phyloP scores from a whole-genome alignment of 2,797 vertebrate species.

The Parauchenoglanis punctatus region DNA sequence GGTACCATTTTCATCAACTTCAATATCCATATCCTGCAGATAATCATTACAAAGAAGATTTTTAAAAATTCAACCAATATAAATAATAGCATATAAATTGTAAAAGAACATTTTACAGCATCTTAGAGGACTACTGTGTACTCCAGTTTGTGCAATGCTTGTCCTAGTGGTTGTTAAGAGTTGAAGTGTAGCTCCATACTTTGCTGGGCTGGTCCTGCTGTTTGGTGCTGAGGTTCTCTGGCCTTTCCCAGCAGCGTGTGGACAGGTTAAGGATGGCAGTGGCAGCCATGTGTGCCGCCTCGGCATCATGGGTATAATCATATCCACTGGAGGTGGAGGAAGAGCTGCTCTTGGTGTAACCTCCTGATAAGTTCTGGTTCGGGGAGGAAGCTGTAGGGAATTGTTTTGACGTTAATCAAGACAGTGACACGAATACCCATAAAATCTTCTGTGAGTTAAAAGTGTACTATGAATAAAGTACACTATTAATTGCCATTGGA shows the following conservation, averaged over 20 bases:
- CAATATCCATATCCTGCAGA: slow-evolving; percentile 86
- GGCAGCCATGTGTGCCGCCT: slow-evolving; percentile 97
- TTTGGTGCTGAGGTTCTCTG: slow-evolving; percentile 90
- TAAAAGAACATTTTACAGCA: not conserved
- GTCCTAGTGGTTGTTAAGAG: not conserved
- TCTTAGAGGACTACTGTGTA: not conserved
- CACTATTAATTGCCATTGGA: not conserved
- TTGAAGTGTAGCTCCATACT: slow-evolving; percentile 67
- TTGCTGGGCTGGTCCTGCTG: slow-evolving; percentile 76
- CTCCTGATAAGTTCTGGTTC: slow-evolving; percentile 81
- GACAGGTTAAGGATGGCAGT: slow-evolving; percentile 98
- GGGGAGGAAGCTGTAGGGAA: slow-evolving; percentile 87
- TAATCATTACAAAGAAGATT: not conserved
- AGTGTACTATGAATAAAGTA: not conserved
- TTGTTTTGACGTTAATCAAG: slow-evolving; percentile 65
- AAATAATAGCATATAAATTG: not conserved
- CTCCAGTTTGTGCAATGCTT: not conserved
- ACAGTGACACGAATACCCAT: slow-evolving; percentile 1
- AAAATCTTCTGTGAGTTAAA: not conserved
- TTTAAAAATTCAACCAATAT: not conserved
- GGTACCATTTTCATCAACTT: slow-evolving; percentile 97
- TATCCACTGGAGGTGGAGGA: slow-evolving; percentile 87
- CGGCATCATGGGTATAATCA: slow-evolving; percentile 93
- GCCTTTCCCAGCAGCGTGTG: slow-evolving; percentile 97
- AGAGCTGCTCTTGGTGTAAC: slow-evolving; percentile 82